These are phyloP conservation scores for Busseola fusca DNA, from an alignment of 2,888 invertebrate species.

Conservation along the genomic window DNA sequence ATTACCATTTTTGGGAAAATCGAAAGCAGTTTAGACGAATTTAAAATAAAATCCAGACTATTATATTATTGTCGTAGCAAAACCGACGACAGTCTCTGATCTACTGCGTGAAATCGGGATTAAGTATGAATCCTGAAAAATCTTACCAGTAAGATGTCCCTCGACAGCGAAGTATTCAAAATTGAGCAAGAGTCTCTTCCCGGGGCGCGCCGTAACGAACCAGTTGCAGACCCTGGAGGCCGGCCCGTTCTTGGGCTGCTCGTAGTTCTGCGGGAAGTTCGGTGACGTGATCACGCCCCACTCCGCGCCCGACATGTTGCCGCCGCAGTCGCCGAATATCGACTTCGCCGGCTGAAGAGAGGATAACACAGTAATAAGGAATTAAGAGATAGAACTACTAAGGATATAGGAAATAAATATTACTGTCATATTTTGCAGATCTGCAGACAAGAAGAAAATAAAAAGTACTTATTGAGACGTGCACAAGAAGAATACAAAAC, in stretches of 20 bases:
- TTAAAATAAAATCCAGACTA: not conserved
- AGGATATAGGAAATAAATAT: not conserved
- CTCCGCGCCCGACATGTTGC: slow-evolving; percentile 95
- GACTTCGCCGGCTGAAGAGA: slow-evolving; percentile 91
- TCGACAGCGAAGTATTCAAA: slow-evolving; percentile 98
- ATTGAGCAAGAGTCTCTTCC: slow-evolving; percentile 96
- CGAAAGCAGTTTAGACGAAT: not conserved
- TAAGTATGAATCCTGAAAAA: not conserved
- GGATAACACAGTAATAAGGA: not conserved
- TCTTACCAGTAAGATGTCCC: slow-evolving; percentile 95
- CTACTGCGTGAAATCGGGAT: not conserved
- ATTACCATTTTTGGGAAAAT: not conserved
- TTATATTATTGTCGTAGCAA: not conserved
- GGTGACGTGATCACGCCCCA: slow-evolving; percentile 96
- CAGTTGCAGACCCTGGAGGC: slow-evolving; percentile 98
- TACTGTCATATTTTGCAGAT: not conserved
- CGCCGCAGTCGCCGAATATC: slow-evolving; percentile 97
- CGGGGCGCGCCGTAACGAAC: slow-evolving; percentile 96
- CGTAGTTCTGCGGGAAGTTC: slow-evolving; percentile 96
- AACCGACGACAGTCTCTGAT: not conserved
- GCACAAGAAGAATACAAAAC: not conserved
- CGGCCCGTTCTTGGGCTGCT: slow-evolving; percentile 93
- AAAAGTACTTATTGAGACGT: not conserved
- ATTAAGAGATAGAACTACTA: not conserved
- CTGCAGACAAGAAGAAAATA: not conserved